Percentiles rank a stretch among this genome's conserved stretches.
phyloP scores from a whole-genome alignment of 2,888 invertebrate species.

The Tipula unca region DNA sequence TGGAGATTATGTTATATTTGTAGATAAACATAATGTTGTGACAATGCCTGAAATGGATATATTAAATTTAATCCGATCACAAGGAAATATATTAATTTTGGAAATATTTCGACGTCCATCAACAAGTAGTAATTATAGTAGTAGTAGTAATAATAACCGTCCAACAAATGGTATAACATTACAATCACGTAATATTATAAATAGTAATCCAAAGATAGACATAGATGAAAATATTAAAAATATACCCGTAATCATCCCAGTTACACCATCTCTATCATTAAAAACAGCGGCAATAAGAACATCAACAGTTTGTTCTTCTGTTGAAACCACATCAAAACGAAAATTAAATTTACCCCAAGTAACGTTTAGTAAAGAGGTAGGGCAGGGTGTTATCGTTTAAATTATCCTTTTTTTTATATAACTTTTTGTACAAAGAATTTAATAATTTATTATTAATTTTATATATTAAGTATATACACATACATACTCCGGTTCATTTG shows the following conservation, averaged over 20 bases:
- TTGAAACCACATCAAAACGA: constrained; percentile 47
- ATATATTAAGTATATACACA: not conserved
- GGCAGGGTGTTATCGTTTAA: constrained; percentile 77
- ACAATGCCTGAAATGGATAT: constrained; percentile 68
- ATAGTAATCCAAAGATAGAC: not conserved
- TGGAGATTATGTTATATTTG: constrained; percentile 82
- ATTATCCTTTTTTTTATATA: too few relatives aligned
- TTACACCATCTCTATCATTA: constrained; percentile 29
- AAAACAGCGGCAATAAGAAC: constrained; percentile 40
- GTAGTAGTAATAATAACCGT: constrained; percentile 16
- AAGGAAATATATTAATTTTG: constrained; percentile 58
- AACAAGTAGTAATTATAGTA: constrained; percentile 35
- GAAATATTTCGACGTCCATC: constrained; percentile 57
- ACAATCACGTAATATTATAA: constrained; percentile 15
- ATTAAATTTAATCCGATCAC: constrained; percentile 55
- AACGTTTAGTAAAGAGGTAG: constrained; percentile 85
- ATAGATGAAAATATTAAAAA: constrained; percentile 23
- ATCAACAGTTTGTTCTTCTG: constrained; percentile 59
- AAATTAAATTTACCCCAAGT: constrained; percentile 70
- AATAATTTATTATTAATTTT: not conserved
- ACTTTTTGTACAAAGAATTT: not conserved
- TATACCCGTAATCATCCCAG: constrained; percentile 28
- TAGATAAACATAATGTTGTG: constrained; percentile 79
- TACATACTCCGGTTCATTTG: too few relatives aligned
- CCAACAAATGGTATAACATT: constrained; percentile 20